Conservation (phyloP, 2,888 invertebrate genomes). For the Acronicta alni region DNA sequence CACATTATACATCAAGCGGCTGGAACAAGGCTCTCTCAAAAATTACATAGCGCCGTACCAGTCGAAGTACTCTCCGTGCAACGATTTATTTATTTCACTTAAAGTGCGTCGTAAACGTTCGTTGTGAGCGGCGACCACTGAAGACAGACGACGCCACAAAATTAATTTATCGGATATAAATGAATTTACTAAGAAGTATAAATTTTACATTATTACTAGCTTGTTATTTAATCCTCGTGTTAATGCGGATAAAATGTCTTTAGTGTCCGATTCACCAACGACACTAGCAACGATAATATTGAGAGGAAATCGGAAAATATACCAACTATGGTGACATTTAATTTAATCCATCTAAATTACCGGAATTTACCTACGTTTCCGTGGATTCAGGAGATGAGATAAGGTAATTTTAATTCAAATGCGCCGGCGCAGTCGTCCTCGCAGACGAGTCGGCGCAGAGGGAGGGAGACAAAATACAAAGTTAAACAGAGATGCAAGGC, state of each 20-base stretch:
- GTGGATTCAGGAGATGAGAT: constrained; percentile 25
- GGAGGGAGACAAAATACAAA: constrained; percentile 60
- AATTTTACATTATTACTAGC: constrained; percentile 48
- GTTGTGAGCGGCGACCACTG: constrained; percentile 44
- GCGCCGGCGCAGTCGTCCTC: constrained; percentile 48
- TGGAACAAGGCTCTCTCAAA: constrained; percentile 72
- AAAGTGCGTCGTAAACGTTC: constrained; percentile 76
- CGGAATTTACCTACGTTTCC: constrained; percentile 12
- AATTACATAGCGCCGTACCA: constrained; percentile 71
- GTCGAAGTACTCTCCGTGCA: constrained; percentile 62
- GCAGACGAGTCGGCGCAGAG: constrained; percentile 80
- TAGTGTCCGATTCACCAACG: constrained; percentile 21
- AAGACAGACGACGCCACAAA: constrained; percentile 53
- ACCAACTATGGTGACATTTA: not conserved
- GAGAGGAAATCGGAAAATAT: constrained; percentile 9
- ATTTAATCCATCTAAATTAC: constrained; percentile 17
- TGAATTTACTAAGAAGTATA: constrained; percentile 57
- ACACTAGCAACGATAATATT: constrained; percentile 5
- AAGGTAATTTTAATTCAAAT: constrained; percentile 32
- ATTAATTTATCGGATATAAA: constrained; percentile 54
- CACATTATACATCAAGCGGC: constrained; percentile 73
- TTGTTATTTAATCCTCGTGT: constrained; percentile 36
- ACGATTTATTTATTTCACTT: constrained; percentile 86
- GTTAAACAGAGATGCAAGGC: constrained; percentile 54
- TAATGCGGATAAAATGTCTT: constrained; percentile 26